Percentiles rank a stretch among this genome's conserved stretches.
Evolutionary conservation across 92 coral and sea anemone species (phyloP).

Genomic region (Epizoanthus illoricatus): DNA sequence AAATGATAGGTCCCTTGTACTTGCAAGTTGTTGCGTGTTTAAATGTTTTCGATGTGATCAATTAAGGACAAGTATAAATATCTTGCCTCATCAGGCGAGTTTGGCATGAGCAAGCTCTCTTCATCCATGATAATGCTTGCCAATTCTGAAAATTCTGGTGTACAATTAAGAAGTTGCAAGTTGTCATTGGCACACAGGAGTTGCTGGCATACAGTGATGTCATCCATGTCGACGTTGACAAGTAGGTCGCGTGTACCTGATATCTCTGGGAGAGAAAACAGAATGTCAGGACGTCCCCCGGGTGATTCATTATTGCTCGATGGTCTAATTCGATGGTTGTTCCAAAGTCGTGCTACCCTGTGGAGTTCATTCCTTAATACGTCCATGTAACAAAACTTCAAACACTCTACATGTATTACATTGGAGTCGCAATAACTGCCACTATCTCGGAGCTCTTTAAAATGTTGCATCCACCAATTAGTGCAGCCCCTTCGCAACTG

Average conservation of each 20-base stretch:
- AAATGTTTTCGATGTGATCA: conserved; percentile 54
- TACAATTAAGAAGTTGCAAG: conserved; percentile 42
- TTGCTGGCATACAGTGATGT: conserved; percentile 49
- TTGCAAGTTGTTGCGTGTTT: neutral
- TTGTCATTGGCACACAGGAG: conserved; percentile 46
- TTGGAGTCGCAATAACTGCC: conserved; percentile 56
- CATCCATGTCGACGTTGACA: conserved; percentile 44
- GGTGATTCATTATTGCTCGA: conserved; percentile 56
- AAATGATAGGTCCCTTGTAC: no score
- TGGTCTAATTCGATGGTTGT: conserved; percentile 63
- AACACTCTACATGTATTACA: conserved; percentile 51
- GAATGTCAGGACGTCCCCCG: conserved; percentile 57
- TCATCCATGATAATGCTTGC: conserved; percentile 68
- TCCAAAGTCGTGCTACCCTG: conserved; percentile 60
- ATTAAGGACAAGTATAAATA: conserved; percentile 48
- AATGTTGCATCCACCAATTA: conserved; percentile 51
- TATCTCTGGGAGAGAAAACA: conserved; percentile 58
- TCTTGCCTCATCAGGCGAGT: conserved; percentile 51
- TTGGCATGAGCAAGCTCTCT: conserved; percentile 53
- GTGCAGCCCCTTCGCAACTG: neutral
- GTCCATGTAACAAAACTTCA: conserved; percentile 65
- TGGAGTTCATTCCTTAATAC: conserved; percentile 48
- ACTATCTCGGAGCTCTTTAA: conserved; percentile 53
- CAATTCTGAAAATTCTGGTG: conserved; percentile 57
- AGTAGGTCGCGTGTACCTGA: conserved; percentile 46